phyloP scores from a whole-genome alignment of 1,140 invertebrate genomes.

The Amphibalanus amphitrite region DNA sequence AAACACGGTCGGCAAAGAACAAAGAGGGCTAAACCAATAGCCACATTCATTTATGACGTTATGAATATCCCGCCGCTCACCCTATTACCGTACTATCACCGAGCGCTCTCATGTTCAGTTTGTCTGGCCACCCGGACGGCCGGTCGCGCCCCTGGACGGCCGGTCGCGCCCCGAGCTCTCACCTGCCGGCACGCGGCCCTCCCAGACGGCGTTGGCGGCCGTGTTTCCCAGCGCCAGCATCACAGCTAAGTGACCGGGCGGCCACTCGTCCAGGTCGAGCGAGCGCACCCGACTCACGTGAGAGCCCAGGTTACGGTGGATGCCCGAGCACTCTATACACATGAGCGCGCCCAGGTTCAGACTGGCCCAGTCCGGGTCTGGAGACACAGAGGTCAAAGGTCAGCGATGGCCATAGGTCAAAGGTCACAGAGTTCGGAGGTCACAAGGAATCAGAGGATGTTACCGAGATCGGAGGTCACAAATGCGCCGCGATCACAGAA shows the following conservation, averaged over 20 bases:
- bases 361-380: constrained; percentile 95
- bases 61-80: too few species aligned
- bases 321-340: constrained; percentile 96
- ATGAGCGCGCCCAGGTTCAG: constrained; percentile 88
- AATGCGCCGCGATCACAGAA: too few species aligned
- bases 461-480: too few species aligned
- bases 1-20: too few species aligned
- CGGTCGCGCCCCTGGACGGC: constrained; percentile 46
- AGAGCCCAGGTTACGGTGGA: constrained; percentile 91
- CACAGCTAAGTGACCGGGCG: constrained; percentile 78
- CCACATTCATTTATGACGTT: too few species aligned
- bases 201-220: constrained; percentile 85
- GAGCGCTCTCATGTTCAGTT: too few species aligned
- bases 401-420: too few species aligned
- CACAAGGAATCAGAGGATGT: too few species aligned
- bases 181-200: constrained; percentile 28
- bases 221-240: constrained; percentile 87
- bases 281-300: constrained; percentile 91
- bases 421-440: too few species aligned
- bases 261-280: constrained; percentile 92
- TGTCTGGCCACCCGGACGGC: constrained; percentile 26
- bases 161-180: constrained; percentile 21
- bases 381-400: constrained; percentile 22
- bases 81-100: too few species aligned
- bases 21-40: too few species aligned